Evolutionary conservation across 2,888 invertebrate species (phyloP).

Genomic region (Isotomurus palustris): DNA sequence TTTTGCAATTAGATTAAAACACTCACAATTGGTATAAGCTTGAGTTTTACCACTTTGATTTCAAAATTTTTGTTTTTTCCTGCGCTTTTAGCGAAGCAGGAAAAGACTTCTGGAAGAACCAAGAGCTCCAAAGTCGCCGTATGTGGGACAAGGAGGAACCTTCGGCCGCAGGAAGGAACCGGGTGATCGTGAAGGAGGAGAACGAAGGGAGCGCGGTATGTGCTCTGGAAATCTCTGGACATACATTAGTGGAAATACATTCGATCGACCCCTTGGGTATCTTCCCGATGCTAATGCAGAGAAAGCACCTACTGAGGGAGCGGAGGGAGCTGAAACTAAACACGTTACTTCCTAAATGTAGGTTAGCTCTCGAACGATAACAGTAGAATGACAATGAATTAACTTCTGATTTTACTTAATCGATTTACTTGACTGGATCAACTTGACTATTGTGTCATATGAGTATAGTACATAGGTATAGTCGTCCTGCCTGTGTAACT

Average conservation of each 20-base stretch:
- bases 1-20: neutral
- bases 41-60: neutral
- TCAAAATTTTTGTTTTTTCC: neutral
- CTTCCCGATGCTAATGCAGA: no score
- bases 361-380: no score
- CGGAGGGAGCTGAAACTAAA: no score
- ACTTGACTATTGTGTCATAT: no score
- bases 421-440: no score
- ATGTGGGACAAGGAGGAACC: constrained; percentile 36
- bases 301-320: no score
- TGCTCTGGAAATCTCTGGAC: constrained; percentile 34
- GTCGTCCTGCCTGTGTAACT: no score
- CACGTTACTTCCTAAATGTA: no score
- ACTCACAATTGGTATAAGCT: neutral
- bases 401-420: no score
- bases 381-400: no score
- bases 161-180: constrained; percentile 36
- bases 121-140: constrained; percentile 9
- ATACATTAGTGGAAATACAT: constrained; percentile 31
- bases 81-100: constrained; percentile 18
- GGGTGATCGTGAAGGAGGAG: constrained; percentile 13
- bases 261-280: constrained; percentile 18
- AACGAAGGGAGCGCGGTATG: constrained; percentile 26
- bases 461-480: no score
- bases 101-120: constrained; percentile 14